Percentiles rank a stretch among this genome's conserved stretches.
phyloP scores from a whole-genome alignment of 2,797 vertebrate species.

The Macroramphosus scolopax region DNA sequence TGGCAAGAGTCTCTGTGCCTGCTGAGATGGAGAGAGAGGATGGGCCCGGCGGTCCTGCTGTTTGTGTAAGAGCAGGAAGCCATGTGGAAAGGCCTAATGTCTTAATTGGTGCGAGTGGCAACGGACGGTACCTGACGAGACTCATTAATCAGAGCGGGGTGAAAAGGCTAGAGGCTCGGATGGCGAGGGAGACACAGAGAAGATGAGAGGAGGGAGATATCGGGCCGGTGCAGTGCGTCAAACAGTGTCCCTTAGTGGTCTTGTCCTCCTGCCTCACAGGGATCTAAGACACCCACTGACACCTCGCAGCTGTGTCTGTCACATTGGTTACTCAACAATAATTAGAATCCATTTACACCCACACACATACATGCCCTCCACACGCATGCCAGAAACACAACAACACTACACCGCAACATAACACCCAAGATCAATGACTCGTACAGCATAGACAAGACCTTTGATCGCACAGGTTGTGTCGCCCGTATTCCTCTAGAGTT shows the following conservation, averaged over 20 bases:
- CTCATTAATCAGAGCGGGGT: slow-evolving; percentile 70
- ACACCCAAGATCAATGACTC: slow-evolving; percentile 1
- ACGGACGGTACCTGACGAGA: slow-evolving; percentile 75
- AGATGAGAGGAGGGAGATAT: not conserved
- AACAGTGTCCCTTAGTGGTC: slow-evolving; percentile 44
- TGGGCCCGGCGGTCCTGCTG: slow-evolving; percentile 57
- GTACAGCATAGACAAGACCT: not conserved
- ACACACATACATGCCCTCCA: slow-evolving; percentile 6
- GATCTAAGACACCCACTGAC: slow-evolving; percentile 55
- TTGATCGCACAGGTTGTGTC: not conserved
- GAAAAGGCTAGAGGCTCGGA: slow-evolving; percentile 57
- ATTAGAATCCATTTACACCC: slow-evolving; percentile 51
- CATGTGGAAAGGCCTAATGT: slow-evolving; percentile 64
- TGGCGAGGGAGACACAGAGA: slow-evolving; percentile 10
- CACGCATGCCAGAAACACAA: slow-evolving; percentile 14
- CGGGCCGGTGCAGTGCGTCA: slow-evolving; percentile 35
- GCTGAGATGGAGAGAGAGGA: slow-evolving; percentile 38
- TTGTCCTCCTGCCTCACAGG: slow-evolving; percentile 28
- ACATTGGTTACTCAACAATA: slow-evolving; percentile 60
- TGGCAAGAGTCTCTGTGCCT: slow-evolving; percentile 36
- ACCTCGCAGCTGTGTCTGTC: slow-evolving; percentile 66
- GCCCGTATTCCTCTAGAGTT: not conserved
- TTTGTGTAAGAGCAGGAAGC: slow-evolving; percentile 70
- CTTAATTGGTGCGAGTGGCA: slow-evolving; percentile 78
- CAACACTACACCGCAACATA: no score